Conservation (phyloP, 2,888 invertebrate species). For the Macropis europaea region DNA sequence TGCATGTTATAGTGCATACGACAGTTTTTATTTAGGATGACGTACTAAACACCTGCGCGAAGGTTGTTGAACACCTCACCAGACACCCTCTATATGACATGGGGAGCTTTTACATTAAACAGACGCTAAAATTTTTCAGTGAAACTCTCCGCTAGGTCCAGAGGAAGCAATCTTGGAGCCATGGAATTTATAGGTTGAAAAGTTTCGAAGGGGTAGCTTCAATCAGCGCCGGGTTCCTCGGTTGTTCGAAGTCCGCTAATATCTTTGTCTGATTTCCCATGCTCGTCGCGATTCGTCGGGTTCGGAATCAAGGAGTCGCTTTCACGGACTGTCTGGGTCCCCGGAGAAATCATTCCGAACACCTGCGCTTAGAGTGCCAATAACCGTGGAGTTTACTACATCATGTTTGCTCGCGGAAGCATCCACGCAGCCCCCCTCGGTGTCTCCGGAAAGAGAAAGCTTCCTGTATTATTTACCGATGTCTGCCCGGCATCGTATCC, state of each 20-base stretch:
- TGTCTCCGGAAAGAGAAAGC: constrained; percentile 47
- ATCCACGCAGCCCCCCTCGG: constrained; percentile 15
- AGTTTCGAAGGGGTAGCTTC: background rate
- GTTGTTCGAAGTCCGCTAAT: constrained; percentile 30
- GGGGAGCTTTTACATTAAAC: too few relatives aligned
- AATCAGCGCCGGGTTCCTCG: background rate
- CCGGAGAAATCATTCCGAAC: constrained; percentile 64
- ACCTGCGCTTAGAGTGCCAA: constrained; percentile 66
- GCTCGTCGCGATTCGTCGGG: constrained; percentile 13
- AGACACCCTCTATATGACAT: too few relatives aligned
- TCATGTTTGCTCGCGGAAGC: constrained; percentile 49
- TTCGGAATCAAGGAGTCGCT: constrained; percentile 49
- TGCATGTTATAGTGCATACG: too few relatives aligned
- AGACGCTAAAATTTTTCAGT: too few relatives aligned
- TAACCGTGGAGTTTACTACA: constrained; percentile 59
- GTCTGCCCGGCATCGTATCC: constrained; percentile 41
- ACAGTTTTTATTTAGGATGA: too few relatives aligned
- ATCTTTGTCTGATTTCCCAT: constrained; percentile 45
- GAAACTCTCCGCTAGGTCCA: too few relatives aligned
- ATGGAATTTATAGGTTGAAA: background rate
- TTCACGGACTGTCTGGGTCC: constrained; percentile 43
- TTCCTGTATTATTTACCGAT: constrained; percentile 56
- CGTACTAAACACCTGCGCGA: too few relatives aligned
- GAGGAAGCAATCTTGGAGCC: too few relatives aligned
- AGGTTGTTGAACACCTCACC: too few relatives aligned